Evolutionary conservation across 2,113 vertebrate genomes (phyloP), one percentile per base, ranked within the genome.

Genomic region (Saguinus midas): DNA sequence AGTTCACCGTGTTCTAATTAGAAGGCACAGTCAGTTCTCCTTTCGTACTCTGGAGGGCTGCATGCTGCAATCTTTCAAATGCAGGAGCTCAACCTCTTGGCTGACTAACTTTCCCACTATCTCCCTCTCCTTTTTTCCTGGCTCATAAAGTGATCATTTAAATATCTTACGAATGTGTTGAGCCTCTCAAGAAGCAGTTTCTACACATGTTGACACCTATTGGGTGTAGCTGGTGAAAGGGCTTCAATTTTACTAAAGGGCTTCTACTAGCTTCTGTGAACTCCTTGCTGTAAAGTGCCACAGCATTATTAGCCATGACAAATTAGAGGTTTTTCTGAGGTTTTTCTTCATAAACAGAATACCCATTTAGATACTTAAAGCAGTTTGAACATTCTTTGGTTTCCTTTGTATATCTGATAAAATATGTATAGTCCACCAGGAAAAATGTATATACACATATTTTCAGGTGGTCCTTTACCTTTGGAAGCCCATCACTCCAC

Each of bases 1-100:
- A 64, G 29, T 58, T 80, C 40, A n/a, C 29, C 72, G 57, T 29
- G 20, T 37, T 81, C 90, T 94, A 35, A 94, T 79, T 70, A 76
- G 91, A 88, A 91, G 55, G 58, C 58, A 14, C 17, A 4, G 93
- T 57, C 87, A 96, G 45, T 97, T 96, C 96, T 73, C 87, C 64
- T 35, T 87, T 73, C 52, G 9, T 57, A 57, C 96, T 97, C 97
- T 95, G 70, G 96, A 87, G 86, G 95, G 93, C 96, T 90, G 91
- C 96, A 58, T 75, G 89, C 84, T 91, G 86, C 95, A 96, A 78
- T 64, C 79, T 98, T 94, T 89, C 10, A 89, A 91, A 83, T 3
- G 35, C n/a, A 35, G 7, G 37, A 72, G 70, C 72, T 52, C 12
- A 50, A 78, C 17, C 85, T 8, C 76, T 48, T 35, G 68, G 40